Conservation (phyloP, 2,113 vertebrate species). For the Elaphurus davidianus region DNA sequence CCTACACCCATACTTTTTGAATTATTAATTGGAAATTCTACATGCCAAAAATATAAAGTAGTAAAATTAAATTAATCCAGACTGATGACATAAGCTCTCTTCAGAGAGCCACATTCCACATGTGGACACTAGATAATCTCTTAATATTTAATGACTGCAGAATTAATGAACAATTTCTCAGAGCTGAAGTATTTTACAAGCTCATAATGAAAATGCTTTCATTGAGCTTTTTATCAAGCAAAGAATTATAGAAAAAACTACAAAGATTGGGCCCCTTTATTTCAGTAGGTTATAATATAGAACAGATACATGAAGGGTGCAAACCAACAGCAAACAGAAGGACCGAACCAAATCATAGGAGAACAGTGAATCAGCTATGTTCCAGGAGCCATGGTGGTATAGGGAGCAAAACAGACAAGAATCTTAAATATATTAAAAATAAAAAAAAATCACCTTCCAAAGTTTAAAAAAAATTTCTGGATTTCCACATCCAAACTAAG, state of each 20-base stretch:
- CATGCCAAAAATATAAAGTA: slow-evolving; percentile 81
- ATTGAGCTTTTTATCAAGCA: background rate
- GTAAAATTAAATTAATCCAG: slow-evolving; percentile 81
- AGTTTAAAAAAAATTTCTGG: background rate
- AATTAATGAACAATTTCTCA: slow-evolving; percentile 38
- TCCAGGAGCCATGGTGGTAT: background rate
- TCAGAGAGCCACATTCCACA: slow-evolving; percentile 76
- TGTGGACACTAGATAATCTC: slow-evolving; percentile 65
- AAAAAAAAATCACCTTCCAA: background rate
- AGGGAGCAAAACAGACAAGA: background rate
- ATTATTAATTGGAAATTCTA: slow-evolving; percentile 83
- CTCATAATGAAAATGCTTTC: slow-evolving; percentile 2
- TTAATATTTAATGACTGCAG: slow-evolving; percentile 17
- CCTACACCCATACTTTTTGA: slow-evolving; percentile 73
- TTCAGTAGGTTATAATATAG: slow-evolving; percentile 5
- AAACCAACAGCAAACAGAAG: background rate
- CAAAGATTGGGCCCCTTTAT: background rate
- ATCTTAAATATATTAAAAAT: background rate
- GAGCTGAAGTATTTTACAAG: slow-evolving; percentile 30
- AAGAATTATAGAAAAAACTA: background rate
- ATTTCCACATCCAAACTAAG: background rate
- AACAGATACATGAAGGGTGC: background rate
- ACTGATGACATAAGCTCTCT: slow-evolving; percentile 79
- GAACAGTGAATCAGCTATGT: background rate
- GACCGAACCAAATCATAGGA: background rate